Conservation (phyloP, 2,888 invertebrate species). For the Drosophila borealis region DNA sequence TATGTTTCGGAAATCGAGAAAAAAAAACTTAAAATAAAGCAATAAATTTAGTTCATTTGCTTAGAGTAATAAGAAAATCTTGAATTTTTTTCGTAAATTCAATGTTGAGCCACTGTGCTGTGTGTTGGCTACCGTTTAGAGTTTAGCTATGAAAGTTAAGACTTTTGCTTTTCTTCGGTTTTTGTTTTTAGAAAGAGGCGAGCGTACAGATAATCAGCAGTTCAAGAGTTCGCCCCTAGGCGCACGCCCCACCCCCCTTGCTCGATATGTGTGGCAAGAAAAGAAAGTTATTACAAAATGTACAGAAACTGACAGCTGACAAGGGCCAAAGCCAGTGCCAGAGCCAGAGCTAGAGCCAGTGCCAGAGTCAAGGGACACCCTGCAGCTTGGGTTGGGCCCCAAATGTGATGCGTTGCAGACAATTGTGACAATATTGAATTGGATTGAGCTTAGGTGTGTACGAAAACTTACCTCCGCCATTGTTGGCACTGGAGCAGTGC, state of each 20-base stretch:
- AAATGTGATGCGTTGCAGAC: constrained; percentile 44
- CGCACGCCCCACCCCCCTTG: constrained; percentile 6
- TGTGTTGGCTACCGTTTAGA: constrained; percentile 53
- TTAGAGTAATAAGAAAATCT: background rate
- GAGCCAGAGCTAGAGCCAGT: constrained; percentile 5
- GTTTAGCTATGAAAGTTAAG: constrained; percentile 62
- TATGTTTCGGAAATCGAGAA: too few relatives aligned
- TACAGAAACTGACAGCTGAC: constrained; percentile 69
- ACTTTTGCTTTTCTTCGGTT: constrained; percentile 64
- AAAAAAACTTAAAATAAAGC: too few relatives aligned
- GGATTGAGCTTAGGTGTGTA: background rate
- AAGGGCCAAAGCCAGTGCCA: constrained; percentile 25
- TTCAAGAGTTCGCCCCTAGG: constrained; percentile 68
- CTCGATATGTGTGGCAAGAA: constrained; percentile 63
- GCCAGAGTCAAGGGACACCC: constrained; percentile 28
- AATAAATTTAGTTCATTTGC: too few relatives aligned
- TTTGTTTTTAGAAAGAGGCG: constrained; percentile 68
- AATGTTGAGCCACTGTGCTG: constrained; percentile 49
- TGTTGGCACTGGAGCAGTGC: constrained; percentile 84
- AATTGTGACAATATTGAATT: constrained; percentile 49
- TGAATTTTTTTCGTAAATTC: background rate
- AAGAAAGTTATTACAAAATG: constrained; percentile 77
- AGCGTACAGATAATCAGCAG: constrained; percentile 65
- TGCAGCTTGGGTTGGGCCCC: constrained; percentile 26
- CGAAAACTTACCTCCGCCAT: constrained; percentile 81